Evolutionary conservation across 2,113 vertebrate species (phyloP), one percentile per base, ranked within the genome.

Genomic region (Nesospiza acunhae): DNA sequence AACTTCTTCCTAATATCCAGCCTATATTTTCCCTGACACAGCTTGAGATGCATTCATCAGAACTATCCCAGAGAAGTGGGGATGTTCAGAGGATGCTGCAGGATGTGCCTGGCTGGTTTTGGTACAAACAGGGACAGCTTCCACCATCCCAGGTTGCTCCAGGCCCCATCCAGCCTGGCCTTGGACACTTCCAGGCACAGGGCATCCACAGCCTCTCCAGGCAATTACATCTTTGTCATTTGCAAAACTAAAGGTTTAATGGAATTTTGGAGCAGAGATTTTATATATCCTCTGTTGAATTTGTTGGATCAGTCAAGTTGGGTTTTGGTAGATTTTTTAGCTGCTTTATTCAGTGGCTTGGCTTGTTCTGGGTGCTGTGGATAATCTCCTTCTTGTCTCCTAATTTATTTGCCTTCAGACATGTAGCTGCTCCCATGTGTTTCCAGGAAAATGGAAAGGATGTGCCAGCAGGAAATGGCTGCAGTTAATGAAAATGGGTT

Each of bases 161-260:
- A 77, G 11, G 17, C 22, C 37, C 37, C 0, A 0, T 59, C 37
- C 73, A 52, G 0, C 55, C 63, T 87, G 46, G 37, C 33, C 47
- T 53, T 53, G 84, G 55, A 7, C 33, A 33, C 22, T 78, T 0
- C 39, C 39, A 60, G 41, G 41, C 0, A 26, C 0, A 2, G 13
- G 13, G 8, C 30, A 75, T 5, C 42, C 35, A 22, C 42, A 42
- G 8, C 31, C 14, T 35, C 49, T 64, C 17, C 0, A 0, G 42
- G 31, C 21, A 42, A 1, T 49, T 22, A 13, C 26, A 13, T 50
- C 52, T 47, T 41, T 37, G 37, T 37, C 37, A 37, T 37, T 37
- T 59, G 23, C 23, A 47, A 44, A 87, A 16, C 6, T 4, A 21
- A 67, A 78, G 13, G 17, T 50, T 50, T 72, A 15, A 31, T 62